Evolutionary conservation across 2,113 vertebrate species (phyloP).

Genomic region (Hippocampus guttulatus): DNA sequence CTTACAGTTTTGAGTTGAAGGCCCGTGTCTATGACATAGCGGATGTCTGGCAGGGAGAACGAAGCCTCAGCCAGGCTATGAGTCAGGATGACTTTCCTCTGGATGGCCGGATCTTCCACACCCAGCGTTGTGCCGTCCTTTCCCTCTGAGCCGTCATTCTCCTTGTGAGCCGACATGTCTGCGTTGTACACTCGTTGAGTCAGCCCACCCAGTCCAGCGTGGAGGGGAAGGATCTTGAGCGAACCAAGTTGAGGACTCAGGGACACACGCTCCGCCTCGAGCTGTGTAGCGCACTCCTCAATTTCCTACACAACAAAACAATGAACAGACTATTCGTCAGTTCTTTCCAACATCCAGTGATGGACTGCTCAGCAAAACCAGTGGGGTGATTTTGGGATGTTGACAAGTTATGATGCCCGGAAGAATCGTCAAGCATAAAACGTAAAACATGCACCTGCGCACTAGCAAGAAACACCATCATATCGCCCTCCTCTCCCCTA

Average conservation of each 20-base stretch:
- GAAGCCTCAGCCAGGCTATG: constrained; percentile 83
- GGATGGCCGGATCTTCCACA: constrained; percentile 27
- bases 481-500: constrained; percentile 74
- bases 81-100: constrained; percentile 77
- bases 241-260: constrained; percentile 71
- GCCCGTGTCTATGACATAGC: constrained; percentile 85
- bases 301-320: constrained; percentile 70
- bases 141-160: neutral
- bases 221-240: constrained; percentile 75
- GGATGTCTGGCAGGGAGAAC: constrained; percentile 78
- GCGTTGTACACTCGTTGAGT: constrained; percentile 74
- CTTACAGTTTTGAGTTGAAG: constrained; percentile 88
- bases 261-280: constrained; percentile 72
- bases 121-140: constrained; percentile 10
- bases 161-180: neutral
- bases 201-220: constrained; percentile 62
- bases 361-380: neutral
- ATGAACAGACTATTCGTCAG: neutral
- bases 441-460: constrained; percentile 68
- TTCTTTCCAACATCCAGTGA: neutral
- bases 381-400: neutral
- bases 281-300: constrained; percentile 63
- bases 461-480: constrained; percentile 83
- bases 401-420: no score
- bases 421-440: neutral